Percentiles rank a stretch among this genome's conserved stretches.
Conservation (phyloP, 2,113 vertebrate species). For the Limnothrissa miodon region DNA sequence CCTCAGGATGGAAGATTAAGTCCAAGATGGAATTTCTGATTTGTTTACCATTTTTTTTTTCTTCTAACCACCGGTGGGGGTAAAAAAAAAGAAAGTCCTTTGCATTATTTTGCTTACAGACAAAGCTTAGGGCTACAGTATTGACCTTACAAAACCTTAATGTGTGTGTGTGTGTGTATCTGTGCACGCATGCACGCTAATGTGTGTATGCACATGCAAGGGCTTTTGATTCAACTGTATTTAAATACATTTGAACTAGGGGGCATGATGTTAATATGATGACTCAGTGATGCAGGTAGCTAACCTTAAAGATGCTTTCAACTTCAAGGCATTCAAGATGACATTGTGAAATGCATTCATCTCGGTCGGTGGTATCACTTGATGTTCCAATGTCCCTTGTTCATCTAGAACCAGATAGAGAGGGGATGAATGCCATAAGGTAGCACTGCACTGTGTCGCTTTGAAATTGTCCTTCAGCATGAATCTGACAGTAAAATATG, state of each 20-base stretch:
- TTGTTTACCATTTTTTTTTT: constrained; percentile 40
- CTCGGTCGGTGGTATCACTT: background rate
- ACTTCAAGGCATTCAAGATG: background rate
- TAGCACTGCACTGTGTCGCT: background rate
- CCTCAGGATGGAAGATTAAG: constrained; percentile 62
- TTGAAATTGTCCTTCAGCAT: background rate
- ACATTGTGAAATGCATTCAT: background rate
- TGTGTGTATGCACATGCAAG: too few species aligned
- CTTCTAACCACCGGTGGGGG: background rate
- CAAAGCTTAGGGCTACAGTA: background rate
- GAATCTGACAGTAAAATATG: background rate
- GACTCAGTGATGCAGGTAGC: background rate
- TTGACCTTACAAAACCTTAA: background rate
- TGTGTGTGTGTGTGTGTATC: background rate
- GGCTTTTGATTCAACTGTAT: background rate
- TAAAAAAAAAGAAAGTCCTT: constrained; percentile 42
- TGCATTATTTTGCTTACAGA: constrained; percentile 24
- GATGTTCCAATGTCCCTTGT: background rate
- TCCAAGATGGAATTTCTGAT: constrained; percentile 61
- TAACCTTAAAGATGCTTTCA: background rate
- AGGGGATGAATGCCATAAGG: background rate
- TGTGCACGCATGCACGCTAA: too few species aligned
- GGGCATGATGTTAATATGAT: background rate
- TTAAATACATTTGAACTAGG: background rate
- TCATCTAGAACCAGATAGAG: background rate